Percentiles rank a stretch among this genome's conserved stretches.
phyloP scores from a whole-genome alignment of 2,888 invertebrate species.

The Drosophila ezoana region DNA sequence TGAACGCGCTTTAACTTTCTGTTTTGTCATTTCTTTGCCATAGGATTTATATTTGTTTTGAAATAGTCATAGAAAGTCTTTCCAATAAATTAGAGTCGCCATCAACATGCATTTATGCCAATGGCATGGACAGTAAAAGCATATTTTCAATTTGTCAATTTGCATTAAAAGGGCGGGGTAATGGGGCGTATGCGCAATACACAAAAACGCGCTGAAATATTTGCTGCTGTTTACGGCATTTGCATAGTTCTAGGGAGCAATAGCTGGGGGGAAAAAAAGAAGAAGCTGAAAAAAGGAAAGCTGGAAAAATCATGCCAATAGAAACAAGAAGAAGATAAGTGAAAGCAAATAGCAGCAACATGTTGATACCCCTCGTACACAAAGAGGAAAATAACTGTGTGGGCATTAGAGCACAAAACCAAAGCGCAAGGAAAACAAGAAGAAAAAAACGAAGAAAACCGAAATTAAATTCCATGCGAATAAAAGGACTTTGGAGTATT shows the following conservation, averaged over 20 bases:
- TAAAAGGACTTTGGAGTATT: no score
- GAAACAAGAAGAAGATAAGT: not conserved
- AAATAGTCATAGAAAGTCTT: not conserved
- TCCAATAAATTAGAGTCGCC: not conserved
- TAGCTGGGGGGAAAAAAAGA: not conserved
- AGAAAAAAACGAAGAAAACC: no score
- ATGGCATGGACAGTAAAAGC: not conserved
- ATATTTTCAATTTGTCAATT: conserved; percentile 1
- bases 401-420: not conserved
- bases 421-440: no score
- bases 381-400: not conserved
- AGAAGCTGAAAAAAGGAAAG: not conserved
- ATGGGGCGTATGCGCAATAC: not conserved
- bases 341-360: not conserved
- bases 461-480: no score
- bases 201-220: not conserved
- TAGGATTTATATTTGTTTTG: not conserved
- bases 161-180: not conserved
- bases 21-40: not conserved
- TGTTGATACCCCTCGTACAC: not conserved
- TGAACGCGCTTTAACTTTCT: not conserved
- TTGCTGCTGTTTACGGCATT: not conserved
- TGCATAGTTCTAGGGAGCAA: not conserved
- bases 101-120: conserved; percentile 4
- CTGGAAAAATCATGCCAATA: not conserved